Evolutionary conservation across 2,797 vertebrate species (phyloP).

Genomic region (Allobates femoralis): DNA sequence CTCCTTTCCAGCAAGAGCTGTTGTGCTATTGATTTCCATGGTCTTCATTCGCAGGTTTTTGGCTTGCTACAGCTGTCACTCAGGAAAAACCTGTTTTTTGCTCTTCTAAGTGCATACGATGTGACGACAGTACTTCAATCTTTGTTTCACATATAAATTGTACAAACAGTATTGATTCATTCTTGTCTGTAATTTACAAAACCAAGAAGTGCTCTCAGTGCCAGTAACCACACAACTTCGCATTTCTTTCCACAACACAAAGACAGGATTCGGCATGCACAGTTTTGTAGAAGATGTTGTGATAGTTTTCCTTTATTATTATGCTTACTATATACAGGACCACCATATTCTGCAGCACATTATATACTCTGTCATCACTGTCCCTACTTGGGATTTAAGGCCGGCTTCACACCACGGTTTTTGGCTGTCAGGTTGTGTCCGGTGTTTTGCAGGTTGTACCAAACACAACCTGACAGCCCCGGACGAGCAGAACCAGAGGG

Average conservation of each 20-base stretch:
- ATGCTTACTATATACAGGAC: too few species aligned
- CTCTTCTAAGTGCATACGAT: constrained; percentile 8
- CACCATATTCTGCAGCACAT: too few species aligned
- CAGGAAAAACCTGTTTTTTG: too few species aligned
- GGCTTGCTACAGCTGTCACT: not conserved
- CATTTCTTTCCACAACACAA: not conserved
- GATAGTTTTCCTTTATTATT: not conserved
- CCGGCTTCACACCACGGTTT: too few species aligned
- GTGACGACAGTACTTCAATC: not conserved
- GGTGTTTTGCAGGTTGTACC: too few species aligned
- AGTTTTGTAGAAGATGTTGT: not conserved
- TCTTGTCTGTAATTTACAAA: constrained; percentile 15
- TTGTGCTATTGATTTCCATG: not conserved
- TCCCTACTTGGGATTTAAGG: too few species aligned
- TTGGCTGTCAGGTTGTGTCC: too few species aligned
- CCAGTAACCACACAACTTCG: not conserved
- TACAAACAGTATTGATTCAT: constrained; percentile 19
- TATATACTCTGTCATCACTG: too few species aligned
- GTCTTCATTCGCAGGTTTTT: not conserved
- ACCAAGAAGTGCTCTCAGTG: not conserved
- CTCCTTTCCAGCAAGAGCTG: not conserved
- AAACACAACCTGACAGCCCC: too few species aligned
- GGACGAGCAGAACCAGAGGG: too few species aligned
- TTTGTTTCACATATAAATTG: constrained; percentile 8
- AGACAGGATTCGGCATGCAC: not conserved